A percentile compares a stretch with the other conserved stretches of the same genome.
phyloP scores from a whole-genome alignment of 2,113 vertebrate genomes.

The Myrmophylax atrothorax region DNA sequence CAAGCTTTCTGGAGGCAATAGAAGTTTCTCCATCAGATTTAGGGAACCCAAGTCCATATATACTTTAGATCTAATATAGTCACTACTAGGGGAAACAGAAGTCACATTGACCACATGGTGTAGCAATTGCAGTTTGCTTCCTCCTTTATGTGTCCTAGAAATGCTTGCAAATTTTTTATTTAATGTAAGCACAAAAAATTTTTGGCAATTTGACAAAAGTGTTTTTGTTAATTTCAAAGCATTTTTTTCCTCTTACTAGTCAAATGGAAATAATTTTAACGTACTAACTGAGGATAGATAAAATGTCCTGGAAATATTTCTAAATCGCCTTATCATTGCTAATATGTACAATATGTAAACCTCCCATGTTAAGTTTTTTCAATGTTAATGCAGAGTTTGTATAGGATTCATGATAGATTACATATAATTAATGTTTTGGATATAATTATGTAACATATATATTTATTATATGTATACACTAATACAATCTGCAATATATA shows the following conservation, averaged over 20 bases:
- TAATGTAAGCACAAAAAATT: neutral
- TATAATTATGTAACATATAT: neutral
- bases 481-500: neutral
- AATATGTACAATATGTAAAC: neutral
- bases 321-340: neutral
- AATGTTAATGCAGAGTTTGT: neutral
- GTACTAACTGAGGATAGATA: neutral
- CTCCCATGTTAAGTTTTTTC: neutral
- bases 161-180: neutral
- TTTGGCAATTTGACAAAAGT: neutral
- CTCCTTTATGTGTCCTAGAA: neutral
- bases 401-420: neutral
- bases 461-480: neutral
- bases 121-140: neutral
- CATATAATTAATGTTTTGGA: neutral
- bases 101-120: neutral
- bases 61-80: neutral
- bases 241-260: neutral
- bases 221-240: neutral
- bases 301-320: neutral
- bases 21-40: neutral
- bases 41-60: neutral
- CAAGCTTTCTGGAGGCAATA: neutral
- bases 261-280: neutral
- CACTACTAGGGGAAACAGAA: neutral